Conservation (phyloP, 2,113 vertebrate species). For the Hippotragus niger region DNA sequence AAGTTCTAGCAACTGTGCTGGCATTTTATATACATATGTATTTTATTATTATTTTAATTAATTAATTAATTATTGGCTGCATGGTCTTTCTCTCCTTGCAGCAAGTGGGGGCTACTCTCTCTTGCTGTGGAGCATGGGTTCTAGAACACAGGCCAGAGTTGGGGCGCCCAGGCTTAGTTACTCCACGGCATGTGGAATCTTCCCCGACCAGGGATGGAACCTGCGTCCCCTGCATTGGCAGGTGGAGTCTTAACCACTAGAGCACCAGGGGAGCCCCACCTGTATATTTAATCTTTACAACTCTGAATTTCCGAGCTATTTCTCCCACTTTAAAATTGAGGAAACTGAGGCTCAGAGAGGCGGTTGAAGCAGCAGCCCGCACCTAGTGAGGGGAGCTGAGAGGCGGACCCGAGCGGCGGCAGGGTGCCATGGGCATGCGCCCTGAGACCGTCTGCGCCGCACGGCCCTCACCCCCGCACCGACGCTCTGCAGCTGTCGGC, state of each 20-base stretch:
- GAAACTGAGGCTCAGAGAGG: not conserved
- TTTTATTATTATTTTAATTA: not conserved
- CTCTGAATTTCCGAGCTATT: not conserved
- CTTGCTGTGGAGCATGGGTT: not conserved
- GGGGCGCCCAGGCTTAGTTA: not conserved
- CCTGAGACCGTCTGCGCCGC: not conserved
- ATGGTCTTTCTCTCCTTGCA: not conserved
- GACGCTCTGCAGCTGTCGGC: not conserved
- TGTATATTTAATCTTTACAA: not conserved
- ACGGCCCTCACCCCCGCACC: not conserved
- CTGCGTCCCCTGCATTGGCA: not conserved
- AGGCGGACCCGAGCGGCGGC: not conserved
- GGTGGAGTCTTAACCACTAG: not conserved
- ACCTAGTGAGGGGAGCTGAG: not conserved
- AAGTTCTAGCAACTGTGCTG: fast-evolving
- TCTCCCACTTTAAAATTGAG: not conserved
- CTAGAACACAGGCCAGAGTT: not conserved
- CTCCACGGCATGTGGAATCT: not conserved
- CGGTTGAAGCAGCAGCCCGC: not conserved
- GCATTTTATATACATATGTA: fast-evolving
- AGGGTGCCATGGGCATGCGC: not conserved
- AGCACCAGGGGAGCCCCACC: not conserved
- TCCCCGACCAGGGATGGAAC: not conserved
- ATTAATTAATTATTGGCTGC: not conserved
- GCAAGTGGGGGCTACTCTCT: not conserved